phyloP scores from a whole-genome alignment of 2,888 invertebrate species.

The Ophion costatus region DNA sequence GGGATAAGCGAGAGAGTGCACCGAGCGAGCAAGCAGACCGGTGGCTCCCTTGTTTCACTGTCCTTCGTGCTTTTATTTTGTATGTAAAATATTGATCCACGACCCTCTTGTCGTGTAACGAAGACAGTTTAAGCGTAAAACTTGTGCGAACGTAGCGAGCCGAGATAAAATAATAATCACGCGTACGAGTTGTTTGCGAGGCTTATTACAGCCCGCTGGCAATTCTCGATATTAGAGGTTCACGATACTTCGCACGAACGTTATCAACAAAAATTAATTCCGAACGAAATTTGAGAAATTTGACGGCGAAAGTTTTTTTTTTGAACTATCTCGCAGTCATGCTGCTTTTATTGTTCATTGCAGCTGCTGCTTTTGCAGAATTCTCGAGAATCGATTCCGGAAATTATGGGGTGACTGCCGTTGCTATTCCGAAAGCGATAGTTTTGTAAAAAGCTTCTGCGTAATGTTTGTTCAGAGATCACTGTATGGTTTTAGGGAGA shows the following conservation, averaged over 20 bases:
- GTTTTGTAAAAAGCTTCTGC: no score
- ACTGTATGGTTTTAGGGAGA: no score
- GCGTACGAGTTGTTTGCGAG: constrained; percentile 46
- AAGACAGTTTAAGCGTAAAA: constrained; percentile 67
- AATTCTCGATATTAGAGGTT: neutral
- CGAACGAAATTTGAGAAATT: neutral
- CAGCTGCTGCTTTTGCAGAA: no score
- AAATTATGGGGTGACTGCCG: no score
- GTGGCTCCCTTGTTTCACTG: constrained; percentile 33
- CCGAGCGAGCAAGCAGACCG: constrained; percentile 10
- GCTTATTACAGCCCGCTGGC: neutral
- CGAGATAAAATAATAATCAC: constrained; percentile 27
- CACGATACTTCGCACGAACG: neutral
- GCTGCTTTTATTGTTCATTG: no score
- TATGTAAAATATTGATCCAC: constrained; percentile 64
- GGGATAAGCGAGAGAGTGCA: constrained; percentile 42
- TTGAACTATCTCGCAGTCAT: neutral
- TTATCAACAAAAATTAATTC: neutral
- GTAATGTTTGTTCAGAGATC: no score
- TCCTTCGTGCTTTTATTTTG: constrained; percentile 42
- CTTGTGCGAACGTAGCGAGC: constrained; percentile 56
- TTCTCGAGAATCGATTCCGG: no score
- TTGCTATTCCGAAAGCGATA: no score
- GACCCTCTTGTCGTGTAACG: constrained; percentile 32
- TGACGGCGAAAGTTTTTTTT: neutral